Conservation (phyloP, 2,797 vertebrate genomes). For the Sebastes vulpes region DNA sequence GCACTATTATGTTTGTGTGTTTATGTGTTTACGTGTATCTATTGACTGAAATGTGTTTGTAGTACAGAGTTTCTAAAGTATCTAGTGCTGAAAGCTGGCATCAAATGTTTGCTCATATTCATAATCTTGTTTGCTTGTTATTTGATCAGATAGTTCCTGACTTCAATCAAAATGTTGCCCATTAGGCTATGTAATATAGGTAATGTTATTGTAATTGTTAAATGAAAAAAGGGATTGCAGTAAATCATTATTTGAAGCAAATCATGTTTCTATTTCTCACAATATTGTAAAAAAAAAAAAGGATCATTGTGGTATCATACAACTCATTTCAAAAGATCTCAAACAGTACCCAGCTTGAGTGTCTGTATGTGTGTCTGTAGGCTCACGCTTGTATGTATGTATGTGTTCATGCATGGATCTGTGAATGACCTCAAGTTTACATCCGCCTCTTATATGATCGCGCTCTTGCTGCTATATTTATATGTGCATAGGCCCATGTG, state of each 20-base stretch:
- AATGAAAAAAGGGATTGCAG: not conserved
- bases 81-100: constrained; percentile 1
- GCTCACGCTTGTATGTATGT: not conserved
- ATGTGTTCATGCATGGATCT: constrained; percentile 14
- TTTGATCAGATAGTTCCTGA: not conserved
- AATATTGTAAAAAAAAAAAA: not conserved
- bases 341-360: not conserved
- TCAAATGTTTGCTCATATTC: not conserved
- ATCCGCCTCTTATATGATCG: constrained; percentile 7
- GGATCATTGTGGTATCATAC: not conserved
- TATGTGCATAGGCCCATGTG: constrained; percentile 4
- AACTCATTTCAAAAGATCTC: not conserved
- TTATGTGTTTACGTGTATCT: not conserved
- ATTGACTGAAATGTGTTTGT: constrained; percentile 8
- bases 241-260: not conserved
- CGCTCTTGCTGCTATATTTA: constrained; percentile 46
- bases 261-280: not conserved
- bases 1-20: constrained; percentile 14
- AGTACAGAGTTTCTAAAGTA: not conserved
- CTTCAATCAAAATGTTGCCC: not conserved
- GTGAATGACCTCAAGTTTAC: constrained; percentile 34
- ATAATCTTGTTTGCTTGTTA: not conserved
- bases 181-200: not conserved
- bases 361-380: not conserved
- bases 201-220: not conserved